phyloP scores from a whole-genome alignment of 1,140 invertebrate species.

The Orussus abietinus region DNA sequence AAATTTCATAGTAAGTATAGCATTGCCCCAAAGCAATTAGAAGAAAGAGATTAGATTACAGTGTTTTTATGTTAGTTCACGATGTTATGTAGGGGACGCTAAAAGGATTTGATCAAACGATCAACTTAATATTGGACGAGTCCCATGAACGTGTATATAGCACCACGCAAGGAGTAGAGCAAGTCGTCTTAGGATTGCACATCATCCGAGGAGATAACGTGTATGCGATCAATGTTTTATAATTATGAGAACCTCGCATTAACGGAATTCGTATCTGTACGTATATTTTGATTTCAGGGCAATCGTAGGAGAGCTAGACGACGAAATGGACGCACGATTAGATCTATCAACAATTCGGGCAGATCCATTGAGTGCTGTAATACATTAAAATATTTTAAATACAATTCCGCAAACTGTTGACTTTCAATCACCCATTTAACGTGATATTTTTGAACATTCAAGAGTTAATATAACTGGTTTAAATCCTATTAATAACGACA shows the following conservation, averaged over 20 bases:
- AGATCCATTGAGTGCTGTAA: conserved; percentile 83
- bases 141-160: conserved; percentile 97
- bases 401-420: too few species aligned
- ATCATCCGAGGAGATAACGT: conserved; percentile 98
- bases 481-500: too few species aligned
- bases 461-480: too few species aligned
- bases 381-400: conserved; percentile 64
- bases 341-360: conserved; percentile 83
- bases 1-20: conserved; percentile 84
- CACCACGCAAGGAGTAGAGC: conserved; percentile 85
- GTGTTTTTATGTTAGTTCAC: conserved; percentile 25
- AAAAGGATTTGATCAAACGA: conserved; percentile 96
- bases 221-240: too few species aligned
- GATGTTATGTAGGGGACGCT: conserved; percentile 75
- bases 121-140: conserved; percentile 96
- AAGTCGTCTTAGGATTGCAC: conserved; percentile 93
- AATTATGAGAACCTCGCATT: too few species aligned
- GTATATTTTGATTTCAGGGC: conserved; percentile 59
- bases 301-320: conserved; percentile 88
- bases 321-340: conserved; percentile 80
- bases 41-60: too few species aligned
- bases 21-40: too few species aligned
- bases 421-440: too few species aligned
- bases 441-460: too few species aligned
- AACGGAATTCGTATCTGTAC: too few species aligned